Base-by-base conservation (phyloP, 2,113 vertebrate genomes). In the Corvus cornix region DNA sequence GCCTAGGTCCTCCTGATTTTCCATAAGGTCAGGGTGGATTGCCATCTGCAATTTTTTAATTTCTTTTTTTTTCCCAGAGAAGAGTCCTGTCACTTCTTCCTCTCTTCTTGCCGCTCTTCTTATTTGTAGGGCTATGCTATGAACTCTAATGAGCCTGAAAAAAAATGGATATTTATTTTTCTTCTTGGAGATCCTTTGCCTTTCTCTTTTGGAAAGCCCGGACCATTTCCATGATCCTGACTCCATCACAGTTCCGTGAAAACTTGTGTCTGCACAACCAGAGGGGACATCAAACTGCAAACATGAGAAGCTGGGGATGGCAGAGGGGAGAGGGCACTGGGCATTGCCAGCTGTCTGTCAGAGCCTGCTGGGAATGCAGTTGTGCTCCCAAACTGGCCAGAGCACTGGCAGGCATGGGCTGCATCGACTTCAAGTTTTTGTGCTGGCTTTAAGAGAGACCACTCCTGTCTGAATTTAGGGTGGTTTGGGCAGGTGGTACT, bases 341-440 rank as follows among this genome's bases (percentile, higher is more conserved):
- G 10, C 51, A 49, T 21, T 58, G 24, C 3, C 4, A 46, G 4
- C 53, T 58, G 62, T 24, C 49, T 66, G 49, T 55, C n/a, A 83
- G 55, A 78, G 17, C 46, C n/a, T 3, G 4, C 31, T 10, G 4
- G 55, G 64, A 74, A 37, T 4, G 33, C 59, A 59, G 0, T 3
- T 52, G 28, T 13, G 7, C 28, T 75, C 52, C 68, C n/a, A 17
- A 30, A 44, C 24, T 67, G 49, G 39, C 27, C 63, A 28, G 43
- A 79, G n/a, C 24, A 72, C 18, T 4, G 0, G 39, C 39, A 41
- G 0, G 22, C 33, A 27, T 0, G 3, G 49, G 13, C 33, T 76
- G 30, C 14, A 76, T 3, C 23, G 51, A 5, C 37, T 37, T 72
- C 24, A 35, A 0, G 4, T 4, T 60, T 68, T 66, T 66, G 48